Percentiles rank a stretch among this genome's conserved stretches.
Evolutionary conservation across 2,888 invertebrate species (phyloP).

Genomic region (Melikaiella ostensackeni): DNA sequence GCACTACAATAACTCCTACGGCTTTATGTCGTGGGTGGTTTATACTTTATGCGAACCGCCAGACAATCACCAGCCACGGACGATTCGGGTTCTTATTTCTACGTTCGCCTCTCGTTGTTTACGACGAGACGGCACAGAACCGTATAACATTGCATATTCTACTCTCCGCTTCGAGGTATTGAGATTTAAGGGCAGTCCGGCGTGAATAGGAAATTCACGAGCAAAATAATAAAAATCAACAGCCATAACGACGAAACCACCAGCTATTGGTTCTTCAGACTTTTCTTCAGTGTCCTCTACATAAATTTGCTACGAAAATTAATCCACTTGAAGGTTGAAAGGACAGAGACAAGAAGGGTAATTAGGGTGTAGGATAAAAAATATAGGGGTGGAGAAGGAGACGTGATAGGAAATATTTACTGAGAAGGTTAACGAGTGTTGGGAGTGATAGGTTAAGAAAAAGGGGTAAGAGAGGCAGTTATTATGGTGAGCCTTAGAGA

Average conservation of each 20-base stretch:
- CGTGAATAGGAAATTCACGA: conserved; percentile 33
- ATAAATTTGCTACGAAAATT: too few relatives aligned
- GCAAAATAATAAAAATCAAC: conserved; percentile 5
- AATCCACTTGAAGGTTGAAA: too few relatives aligned
- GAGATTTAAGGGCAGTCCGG: conserved; percentile 32
- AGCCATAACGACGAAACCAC: too few relatives aligned
- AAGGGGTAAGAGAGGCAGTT: too few relatives aligned
- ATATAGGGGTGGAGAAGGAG: too few relatives aligned
- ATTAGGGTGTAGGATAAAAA: too few relatives aligned
- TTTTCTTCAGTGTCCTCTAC: too few relatives aligned
- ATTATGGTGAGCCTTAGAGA: background rate
- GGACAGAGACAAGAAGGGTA: too few relatives aligned
- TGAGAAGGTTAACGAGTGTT: too few relatives aligned
- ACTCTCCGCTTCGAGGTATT: conserved; percentile 49
- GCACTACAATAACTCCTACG: conserved; percentile 70
- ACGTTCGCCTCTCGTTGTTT: conserved; percentile 63
- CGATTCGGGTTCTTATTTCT: conserved; percentile 69
- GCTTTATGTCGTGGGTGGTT: conserved; percentile 74
- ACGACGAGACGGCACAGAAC: conserved; percentile 56
- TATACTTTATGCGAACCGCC: conserved; percentile 68
- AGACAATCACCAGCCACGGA: conserved; percentile 65
- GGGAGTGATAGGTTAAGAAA: too few relatives aligned
- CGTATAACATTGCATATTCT: conserved; percentile 48
- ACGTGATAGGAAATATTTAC: too few relatives aligned
- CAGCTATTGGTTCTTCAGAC: too few relatives aligned